These are phyloP conservation scores for Drosophila setosimentum DNA, from an alignment of 2,888 invertebrate species.

Conservation along the genomic window DNA sequence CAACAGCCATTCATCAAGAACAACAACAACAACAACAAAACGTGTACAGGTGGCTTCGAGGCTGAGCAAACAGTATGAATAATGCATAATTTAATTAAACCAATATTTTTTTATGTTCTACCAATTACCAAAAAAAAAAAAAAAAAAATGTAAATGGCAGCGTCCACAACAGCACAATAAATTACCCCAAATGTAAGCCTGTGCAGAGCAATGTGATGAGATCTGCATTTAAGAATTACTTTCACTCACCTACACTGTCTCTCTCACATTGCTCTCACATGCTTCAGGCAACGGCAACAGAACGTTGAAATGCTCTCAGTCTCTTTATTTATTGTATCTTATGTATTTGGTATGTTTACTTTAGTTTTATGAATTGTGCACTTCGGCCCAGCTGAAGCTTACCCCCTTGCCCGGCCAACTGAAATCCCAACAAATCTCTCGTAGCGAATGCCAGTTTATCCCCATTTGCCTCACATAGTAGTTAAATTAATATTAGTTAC, in stretches of 20 bases:
- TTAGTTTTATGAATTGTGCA: constrained; percentile 55
- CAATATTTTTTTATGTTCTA: constrained; percentile 72
- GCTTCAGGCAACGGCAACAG: constrained; percentile 47
- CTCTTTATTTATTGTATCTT: constrained; percentile 33
- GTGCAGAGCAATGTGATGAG: constrained; percentile 45
- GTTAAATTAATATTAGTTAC: background rate
- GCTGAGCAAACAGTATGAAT: constrained; percentile 84
- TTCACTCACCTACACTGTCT: background rate
- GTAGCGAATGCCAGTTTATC: background rate
- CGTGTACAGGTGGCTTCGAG: constrained; percentile 70
- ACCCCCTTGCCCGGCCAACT: constrained; percentile 5
- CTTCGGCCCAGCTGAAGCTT: constrained; percentile 65
- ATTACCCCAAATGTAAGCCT: constrained; percentile 27
- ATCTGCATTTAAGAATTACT: constrained; percentile 4
- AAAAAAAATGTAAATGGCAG: constrained; percentile 57
- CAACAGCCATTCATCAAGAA: constrained; percentile 35
- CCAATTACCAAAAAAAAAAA: constrained; percentile 39
- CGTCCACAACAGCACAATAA: constrained; percentile 33
- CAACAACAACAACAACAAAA: constrained; percentile 45
- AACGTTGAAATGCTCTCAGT: constrained; percentile 45
- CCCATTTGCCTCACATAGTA: background rate
- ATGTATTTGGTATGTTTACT: constrained; percentile 53
- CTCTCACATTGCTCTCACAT: constrained; percentile 44
- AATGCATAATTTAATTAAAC: constrained; percentile 81
- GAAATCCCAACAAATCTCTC: constrained; percentile 4